These are phyloP conservation scores for Odontomachus brunneus DNA, from an alignment of 1,140 invertebrate species.

Conservation along the genomic window DNA sequence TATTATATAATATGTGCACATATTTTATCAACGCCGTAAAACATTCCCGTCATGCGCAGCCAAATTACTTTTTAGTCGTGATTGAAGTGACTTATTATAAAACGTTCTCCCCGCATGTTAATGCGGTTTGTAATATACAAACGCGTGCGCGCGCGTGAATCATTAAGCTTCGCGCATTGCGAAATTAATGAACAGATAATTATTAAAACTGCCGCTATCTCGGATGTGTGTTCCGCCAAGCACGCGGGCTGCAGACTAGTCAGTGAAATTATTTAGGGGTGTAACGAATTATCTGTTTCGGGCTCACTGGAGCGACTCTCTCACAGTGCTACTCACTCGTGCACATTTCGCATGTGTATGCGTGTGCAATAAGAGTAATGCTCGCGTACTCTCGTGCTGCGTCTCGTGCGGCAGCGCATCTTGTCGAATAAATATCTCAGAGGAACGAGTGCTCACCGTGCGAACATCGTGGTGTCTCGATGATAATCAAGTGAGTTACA, in stretches of 20 bases:
- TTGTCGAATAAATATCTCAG: not conserved
- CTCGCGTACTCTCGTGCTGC: no score
- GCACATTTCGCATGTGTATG: no score
- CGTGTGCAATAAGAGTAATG: not conserved
- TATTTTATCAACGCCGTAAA: not conserved
- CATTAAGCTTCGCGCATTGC: conserved; percentile 41
- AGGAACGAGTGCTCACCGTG: no score
- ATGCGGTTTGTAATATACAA: conserved; percentile 9
- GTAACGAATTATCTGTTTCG: conserved; percentile 58
- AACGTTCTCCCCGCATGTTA: not conserved
- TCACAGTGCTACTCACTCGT: not conserved
- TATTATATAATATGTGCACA: not conserved
- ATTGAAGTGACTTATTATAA: conserved; percentile 21
- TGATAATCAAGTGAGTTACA: no score
- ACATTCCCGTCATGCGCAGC: not conserved
- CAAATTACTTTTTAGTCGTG: not conserved
- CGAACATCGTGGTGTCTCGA: no score
- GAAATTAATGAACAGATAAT: conserved; percentile 52
- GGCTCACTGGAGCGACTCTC: conserved; percentile 35
- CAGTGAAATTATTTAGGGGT: conserved; percentile 56
- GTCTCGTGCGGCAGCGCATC: not conserved
- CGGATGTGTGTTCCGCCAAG: conserved; percentile 36
- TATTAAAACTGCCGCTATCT: conserved; percentile 58
- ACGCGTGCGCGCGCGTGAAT: conserved; percentile 22
- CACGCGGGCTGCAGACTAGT: conserved; percentile 35